Base-by-base conservation (phyloP, 2,888 invertebrate genomes). In the Erpobdella octoculata region DNA sequence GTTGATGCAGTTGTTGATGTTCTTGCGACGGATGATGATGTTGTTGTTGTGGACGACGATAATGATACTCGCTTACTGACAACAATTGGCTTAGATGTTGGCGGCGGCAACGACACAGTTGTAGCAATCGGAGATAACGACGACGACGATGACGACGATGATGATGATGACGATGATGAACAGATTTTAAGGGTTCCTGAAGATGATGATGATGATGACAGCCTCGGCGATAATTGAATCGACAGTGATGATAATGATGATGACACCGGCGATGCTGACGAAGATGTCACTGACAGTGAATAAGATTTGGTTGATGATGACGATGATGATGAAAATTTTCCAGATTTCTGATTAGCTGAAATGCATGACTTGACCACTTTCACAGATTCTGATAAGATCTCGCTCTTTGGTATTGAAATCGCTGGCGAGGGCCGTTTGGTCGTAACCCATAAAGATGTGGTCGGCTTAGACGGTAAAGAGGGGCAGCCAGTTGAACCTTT, bases 31-130 rank as follows among this genome's bases (percentile, higher is more conserved):
- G 48, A 53, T 69, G 48, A 31, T 69, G 69, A 33, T 58, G 69
- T 69, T 69, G 69, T 31, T 69, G 0, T 21, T 59, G 37, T 15
- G 46, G 31, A n/a, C n/a, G n/a, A n/a, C n/a, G n/a, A n/a, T n/a
- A n/a, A n/a, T n/a, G n/a, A n/a, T n/a, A n/a, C n/a, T n/a, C n/a
- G n/a, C n/a, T n/a, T n/a, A n/a, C n/a, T n/a, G n/a, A n/a, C n/a
- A n/a, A n/a, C n/a, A n/a, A n/a, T n/a, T n/a, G n/a, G n/a, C n/a
- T n/a, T n/a, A n/a, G n/a, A n/a, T n/a, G 9, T 37, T 37, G 2
- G 35, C 64, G 1, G 35, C 35, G 12, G 35, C 64, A 0, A 37
- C 35, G 21, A 8, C 18, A 21, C 12, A 12, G 15, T 25, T 33
- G 46, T 41, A 15, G 46, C 12, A 15, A n/a, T 15, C 18, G 15